Evolutionary conservation across 2,113 vertebrate species (phyloP), one percentile per base, ranked within the genome.

Genomic region (Grammomys dolichurus): DNA sequence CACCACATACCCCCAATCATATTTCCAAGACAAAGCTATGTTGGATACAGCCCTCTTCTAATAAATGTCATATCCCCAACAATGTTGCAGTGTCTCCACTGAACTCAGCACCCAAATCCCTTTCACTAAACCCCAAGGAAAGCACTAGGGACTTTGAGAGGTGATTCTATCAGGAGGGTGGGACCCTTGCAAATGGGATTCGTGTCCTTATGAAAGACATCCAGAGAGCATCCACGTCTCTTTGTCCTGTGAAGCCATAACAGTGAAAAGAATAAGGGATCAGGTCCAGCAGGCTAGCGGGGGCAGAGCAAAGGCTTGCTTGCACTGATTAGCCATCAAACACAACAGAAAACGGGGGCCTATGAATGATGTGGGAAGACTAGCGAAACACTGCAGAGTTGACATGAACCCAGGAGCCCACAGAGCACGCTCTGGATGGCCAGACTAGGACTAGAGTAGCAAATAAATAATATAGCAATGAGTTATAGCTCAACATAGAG

Each of bases 391-490:
- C 60, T 54, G 14, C 7, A 31, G 36, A 19, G 36, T 75, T 26
- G 51, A 31, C 36, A 26, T 22, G 73, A 56, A 76, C 51, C 16
- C 16, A 5, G 48, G 22, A 76, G 58, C 7, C 36, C 51, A 43
- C 1, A 2, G 56, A 81, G 43, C 8, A 33, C 4, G 5, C 3
- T 0, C 75, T 33, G 24, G 2, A 10, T 3, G 36, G 65, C 65
- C 65, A 65, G 63, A 65, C 63, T 26, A 26, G 63, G 51, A 70
- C 24, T 8, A 9, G 40, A 48, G 7, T 46, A 86, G n/a, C 7
- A 72, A 69, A 17, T 3, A 31, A 8, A 84, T 28, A 60, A 5
- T 51, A 75, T 1, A 33, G 7, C 11, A 28, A 2, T 36, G 19
- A 28, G 19, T 67, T n/a, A 14, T 7, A 46, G 33, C 9, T 67